Percentiles rank a stretch among this genome's conserved stretches.
phyloP scores from a whole-genome alignment of 2,888 invertebrate genomes.

The Drosophila subquinaria region DNA sequence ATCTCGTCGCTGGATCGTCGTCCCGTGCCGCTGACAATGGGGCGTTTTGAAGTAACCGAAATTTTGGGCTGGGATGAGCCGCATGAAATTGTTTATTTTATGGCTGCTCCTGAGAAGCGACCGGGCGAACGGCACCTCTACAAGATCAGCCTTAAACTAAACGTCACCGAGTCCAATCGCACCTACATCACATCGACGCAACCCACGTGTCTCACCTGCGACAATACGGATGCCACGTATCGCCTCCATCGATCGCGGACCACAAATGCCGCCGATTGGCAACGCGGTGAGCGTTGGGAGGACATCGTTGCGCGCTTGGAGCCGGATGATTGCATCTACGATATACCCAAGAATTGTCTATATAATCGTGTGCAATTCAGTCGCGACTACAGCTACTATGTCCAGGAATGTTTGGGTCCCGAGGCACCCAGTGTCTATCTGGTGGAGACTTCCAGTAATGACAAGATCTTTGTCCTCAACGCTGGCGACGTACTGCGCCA shows the following conservation, averaged over 20 bases:
- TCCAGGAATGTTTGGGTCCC: constrained; percentile 93
- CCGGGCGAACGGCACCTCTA: constrained; percentile 94
- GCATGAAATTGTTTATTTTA: constrained; percentile 91
- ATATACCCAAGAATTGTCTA: constrained; percentile 87
- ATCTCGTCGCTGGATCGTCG: constrained; percentile 85
- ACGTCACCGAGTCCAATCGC: constrained; percentile 85
- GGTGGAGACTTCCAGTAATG: constrained; percentile 88
- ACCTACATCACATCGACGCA: constrained; percentile 85
- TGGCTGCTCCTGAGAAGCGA: constrained; percentile 91
- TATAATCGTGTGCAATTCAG: constrained; percentile 90
- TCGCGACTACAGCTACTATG: constrained; percentile 88
- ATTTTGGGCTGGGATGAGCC: constrained; percentile 92
- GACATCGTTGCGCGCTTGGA: constrained; percentile 65
- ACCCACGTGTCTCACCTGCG: constrained; percentile 85
- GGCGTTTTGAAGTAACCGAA: constrained; percentile 90
- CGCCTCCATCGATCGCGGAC: constrained; percentile 70
- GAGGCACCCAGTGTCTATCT: constrained; percentile 90
- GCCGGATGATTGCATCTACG: constrained; percentile 76
- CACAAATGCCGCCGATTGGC: constrained; percentile 59
- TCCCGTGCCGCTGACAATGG: constrained; percentile 88
- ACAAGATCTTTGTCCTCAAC: constrained; percentile 89
- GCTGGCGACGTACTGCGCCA: constrained; percentile 89
- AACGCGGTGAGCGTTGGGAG: constrained; percentile 65
- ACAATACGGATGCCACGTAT: constrained; percentile 84
- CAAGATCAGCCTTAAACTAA: constrained; percentile 87